Evolutionary conservation across 2,888 invertebrate genomes (phyloP).

Genomic region (Xestia ashworthii): DNA sequence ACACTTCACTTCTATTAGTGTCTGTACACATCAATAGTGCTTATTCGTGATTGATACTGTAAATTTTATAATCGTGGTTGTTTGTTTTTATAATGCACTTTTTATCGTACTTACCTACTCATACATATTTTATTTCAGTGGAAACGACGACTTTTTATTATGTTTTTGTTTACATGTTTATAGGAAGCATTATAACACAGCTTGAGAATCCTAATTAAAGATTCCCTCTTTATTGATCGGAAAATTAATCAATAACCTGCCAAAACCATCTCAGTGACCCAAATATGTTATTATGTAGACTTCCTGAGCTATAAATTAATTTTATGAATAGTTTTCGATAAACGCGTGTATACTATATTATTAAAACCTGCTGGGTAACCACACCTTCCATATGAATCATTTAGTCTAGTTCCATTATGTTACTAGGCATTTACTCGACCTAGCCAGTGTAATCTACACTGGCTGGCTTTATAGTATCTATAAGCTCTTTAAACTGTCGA

Average conservation of each 20-base stretch:
- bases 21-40: constrained; percentile 40
- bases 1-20: constrained; percentile 6
- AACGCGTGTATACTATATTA: neutral
- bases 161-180: neutral
- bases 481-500: neutral
- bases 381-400: constrained; percentile 1
- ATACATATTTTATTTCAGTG: neutral
- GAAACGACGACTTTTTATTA: neutral
- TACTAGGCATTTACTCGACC: neutral
- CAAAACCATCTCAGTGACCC: neutral
- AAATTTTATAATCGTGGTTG: constrained; percentile 39
- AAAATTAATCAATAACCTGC: constrained; percentile 3
- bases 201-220: neutral
- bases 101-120: neutral
- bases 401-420: neutral
- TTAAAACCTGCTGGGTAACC: neutral
- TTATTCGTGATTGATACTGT: constrained; percentile 37
- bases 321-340: neutral
- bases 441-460: neutral
- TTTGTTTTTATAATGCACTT: constrained; percentile 22
- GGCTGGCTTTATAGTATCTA: neutral
- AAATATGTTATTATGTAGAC: constrained; percentile 1
- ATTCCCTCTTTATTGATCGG: neutral
- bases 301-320: constrained; percentile 40
- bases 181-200: neutral